Percentiles rank a stretch among this genome's conserved stretches.
phyloP scores from a whole-genome alignment of 2,888 invertebrate species.

The Bugulina stolonifera region DNA sequence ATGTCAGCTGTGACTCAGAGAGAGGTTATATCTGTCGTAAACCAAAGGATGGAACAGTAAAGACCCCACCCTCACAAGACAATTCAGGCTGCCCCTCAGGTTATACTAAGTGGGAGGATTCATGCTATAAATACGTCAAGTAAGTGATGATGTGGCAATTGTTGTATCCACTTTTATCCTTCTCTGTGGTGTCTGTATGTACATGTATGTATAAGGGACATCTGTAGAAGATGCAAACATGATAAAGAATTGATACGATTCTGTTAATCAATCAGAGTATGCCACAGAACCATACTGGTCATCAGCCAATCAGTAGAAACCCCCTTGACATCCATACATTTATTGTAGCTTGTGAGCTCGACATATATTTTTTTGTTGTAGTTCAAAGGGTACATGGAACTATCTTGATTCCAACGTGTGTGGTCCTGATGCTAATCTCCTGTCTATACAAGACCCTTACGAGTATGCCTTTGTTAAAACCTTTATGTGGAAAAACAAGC shows the following conservation, averaged over 20 bases:
- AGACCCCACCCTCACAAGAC: background rate
- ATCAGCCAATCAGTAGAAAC: no score
- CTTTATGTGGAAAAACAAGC: background rate
- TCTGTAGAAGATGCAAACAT: no score
- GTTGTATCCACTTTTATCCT: no score
- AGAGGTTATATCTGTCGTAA: constrained; percentile 35
- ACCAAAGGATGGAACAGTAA: constrained; percentile 9
- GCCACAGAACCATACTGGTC: no score
- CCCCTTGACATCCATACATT: no score
- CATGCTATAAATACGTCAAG: constrained; percentile 15
- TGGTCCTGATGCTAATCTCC: background rate
- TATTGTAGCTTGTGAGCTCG: background rate
- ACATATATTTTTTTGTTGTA: background rate
- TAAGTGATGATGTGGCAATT: no score
- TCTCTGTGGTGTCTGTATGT: no score
- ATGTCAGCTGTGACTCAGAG: constrained; percentile 31
- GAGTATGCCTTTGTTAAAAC: constrained; percentile 24
- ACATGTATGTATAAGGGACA: no score
- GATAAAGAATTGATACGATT: no score
- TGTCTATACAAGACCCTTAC: constrained; percentile 19
- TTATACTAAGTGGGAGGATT: background rate
- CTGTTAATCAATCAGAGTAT: no score
- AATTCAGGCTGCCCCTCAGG: background rate
- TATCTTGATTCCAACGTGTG: background rate
- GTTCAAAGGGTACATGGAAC: constrained; percentile 2